Percentiles rank a stretch among this genome's conserved stretches.
These are phyloP conservation scores for Microtus richardsoni DNA, from an alignment of 2,113 vertebrate genomes.

Conservation along the genomic window DNA sequence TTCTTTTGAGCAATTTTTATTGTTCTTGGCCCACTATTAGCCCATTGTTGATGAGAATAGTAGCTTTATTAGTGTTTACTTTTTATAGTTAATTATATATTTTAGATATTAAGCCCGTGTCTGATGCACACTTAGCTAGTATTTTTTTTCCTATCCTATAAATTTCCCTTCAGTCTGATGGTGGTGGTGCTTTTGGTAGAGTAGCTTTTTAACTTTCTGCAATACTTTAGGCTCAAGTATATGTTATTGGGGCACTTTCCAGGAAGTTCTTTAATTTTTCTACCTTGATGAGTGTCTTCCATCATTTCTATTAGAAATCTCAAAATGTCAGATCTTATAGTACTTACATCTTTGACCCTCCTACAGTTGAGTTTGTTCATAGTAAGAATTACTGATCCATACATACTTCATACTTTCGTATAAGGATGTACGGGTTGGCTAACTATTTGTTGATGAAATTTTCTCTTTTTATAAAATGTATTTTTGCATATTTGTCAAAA, in stretches of 20 bases:
- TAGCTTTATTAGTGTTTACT: not conserved
- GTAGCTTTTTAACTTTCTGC: not conserved
- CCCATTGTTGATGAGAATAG: not conserved
- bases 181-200: no score
- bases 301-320: not conserved
- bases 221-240: not conserved
- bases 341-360: accelerated
- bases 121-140: not conserved
- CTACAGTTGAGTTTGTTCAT: not conserved
- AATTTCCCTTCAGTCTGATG: not conserved
- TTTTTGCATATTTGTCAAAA: not conserved
- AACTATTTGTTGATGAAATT: not conserved
- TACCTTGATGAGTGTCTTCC: not conserved
- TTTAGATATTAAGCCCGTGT: not conserved
- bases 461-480: not conserved
- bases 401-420: not conserved
- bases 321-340: not conserved
- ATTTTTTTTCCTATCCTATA: not conserved
- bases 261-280: not conserved
- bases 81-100: not conserved
- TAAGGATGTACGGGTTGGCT: not conserved
- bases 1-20: not conserved
- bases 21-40: not conserved
- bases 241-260: not conserved
- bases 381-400: not conserved